Evolutionary conservation across 1,140 invertebrate genomes (phyloP).

Genomic region (Drosophila mauritiana): DNA sequence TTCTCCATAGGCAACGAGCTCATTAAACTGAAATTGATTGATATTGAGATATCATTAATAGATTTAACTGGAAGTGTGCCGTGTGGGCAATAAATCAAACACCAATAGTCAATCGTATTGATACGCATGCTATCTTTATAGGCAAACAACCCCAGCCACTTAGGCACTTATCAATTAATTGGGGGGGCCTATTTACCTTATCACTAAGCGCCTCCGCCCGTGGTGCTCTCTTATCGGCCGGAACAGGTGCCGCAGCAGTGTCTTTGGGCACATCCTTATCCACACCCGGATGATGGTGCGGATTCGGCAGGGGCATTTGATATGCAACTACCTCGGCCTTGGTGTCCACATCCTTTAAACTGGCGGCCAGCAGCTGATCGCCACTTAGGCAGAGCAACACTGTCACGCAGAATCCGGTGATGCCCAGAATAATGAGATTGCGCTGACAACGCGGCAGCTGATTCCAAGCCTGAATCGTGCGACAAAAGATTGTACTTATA

Average conservation of each 20-base stretch:
- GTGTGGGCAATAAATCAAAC: constrained; percentile 21
- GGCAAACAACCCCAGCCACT: background rate
- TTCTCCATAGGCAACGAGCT: constrained; percentile 47
- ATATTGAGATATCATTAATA: constrained; percentile 2
- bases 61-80: constrained; percentile 1
- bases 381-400: constrained; percentile 69
- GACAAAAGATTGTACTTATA: background rate
- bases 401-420: constrained; percentile 65
- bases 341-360: constrained; percentile 25
- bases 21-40: constrained; percentile 38
- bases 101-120: constrained; percentile 10
- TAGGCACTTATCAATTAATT: constrained; percentile 22
- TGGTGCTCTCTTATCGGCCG: constrained; percentile 18
- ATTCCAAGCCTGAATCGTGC: constrained; percentile 90
- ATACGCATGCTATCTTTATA: constrained; percentile 24
- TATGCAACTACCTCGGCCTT: constrained; percentile 50
- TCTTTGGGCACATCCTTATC: constrained; percentile 17
- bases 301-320: constrained; percentile 46
- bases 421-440: constrained; percentile 88
- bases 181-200: constrained; percentile 44
- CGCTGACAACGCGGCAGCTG: constrained; percentile 93
- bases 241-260: constrained; percentile 18
- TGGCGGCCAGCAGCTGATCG: constrained; percentile 58
- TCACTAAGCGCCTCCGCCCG: constrained; percentile 29
- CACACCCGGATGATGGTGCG: constrained; percentile 51